These are phyloP conservation scores for Lemur catta DNA, from an alignment of 2,797 vertebrate species.

Conservation along the genomic window DNA sequence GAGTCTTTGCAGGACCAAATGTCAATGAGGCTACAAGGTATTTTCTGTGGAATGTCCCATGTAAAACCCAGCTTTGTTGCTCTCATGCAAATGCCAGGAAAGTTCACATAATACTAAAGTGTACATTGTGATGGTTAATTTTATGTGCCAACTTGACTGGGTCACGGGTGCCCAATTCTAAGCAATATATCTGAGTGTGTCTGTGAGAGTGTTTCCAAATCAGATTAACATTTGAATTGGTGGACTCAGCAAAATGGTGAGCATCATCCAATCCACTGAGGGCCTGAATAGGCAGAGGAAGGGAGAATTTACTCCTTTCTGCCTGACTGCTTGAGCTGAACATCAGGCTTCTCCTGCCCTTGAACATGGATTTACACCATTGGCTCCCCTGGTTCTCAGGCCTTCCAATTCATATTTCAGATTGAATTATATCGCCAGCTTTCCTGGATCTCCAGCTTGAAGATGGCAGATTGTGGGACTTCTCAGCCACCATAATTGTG, in stretches of 20 bases:
- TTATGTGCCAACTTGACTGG: background rate
- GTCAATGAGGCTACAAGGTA: background rate
- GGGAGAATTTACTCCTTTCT: background rate
- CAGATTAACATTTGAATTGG: background rate
- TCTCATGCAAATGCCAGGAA: background rate
- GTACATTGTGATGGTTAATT: background rate
- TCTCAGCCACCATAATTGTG: background rate
- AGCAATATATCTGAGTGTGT: background rate
- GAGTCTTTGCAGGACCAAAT: background rate
- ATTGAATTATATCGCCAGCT: background rate
- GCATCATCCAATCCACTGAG: background rate
- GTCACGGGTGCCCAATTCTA: background rate
- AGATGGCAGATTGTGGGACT: background rate
- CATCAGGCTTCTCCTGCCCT: background rate
- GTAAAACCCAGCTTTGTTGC: background rate
- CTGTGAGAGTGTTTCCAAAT: background rate
- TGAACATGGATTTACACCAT: background rate
- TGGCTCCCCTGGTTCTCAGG: background rate
- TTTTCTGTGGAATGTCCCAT: background rate
- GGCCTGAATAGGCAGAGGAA: background rate
- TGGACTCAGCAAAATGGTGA: background rate
- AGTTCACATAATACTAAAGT: background rate
- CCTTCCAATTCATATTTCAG: background rate
- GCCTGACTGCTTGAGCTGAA: background rate
- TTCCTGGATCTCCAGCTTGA: background rate